phyloP scores from a whole-genome alignment of 2,888 invertebrate genomes.

The Agrypnus murinus region DNA sequence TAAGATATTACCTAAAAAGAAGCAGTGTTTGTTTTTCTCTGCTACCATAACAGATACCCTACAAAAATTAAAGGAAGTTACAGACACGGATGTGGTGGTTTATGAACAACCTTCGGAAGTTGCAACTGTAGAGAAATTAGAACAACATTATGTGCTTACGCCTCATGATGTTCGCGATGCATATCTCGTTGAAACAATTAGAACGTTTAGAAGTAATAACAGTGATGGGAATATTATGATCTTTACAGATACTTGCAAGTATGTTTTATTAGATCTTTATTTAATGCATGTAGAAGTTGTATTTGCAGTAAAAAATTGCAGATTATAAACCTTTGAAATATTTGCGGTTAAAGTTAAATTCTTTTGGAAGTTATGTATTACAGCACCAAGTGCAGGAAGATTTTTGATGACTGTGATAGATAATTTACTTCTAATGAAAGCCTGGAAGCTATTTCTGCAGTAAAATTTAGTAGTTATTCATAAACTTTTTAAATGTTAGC shows the following conservation, averaged over 20 bases:
- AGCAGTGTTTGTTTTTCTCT: constrained; percentile 94
- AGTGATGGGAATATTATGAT: constrained; percentile 91
- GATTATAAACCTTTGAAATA: too few relatives aligned
- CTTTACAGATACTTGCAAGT: constrained; percentile 98
- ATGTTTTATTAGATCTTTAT: too few relatives aligned
- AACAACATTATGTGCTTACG: constrained; percentile 93
- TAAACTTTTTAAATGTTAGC: too few relatives aligned
- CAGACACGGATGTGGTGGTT: constrained; percentile 73
- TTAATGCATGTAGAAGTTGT: too few relatives aligned
- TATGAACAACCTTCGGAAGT: constrained; percentile 84
- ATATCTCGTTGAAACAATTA: constrained; percentile 88
- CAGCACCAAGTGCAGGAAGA: too few relatives aligned
- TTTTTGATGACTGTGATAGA: too few relatives aligned
- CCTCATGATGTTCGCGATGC: constrained; percentile 95
- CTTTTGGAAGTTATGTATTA: too few relatives aligned
- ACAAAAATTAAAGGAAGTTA: constrained; percentile 78
- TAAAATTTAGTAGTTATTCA: too few relatives aligned
- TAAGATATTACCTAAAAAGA: constrained; percentile 81
- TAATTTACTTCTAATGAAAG: too few relatives aligned
- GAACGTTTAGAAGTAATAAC: constrained; percentile 83
- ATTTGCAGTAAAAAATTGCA: too few relatives aligned
- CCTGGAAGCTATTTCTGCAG: too few relatives aligned
- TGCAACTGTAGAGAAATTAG: constrained; percentile 91
- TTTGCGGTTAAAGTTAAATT: too few relatives aligned
- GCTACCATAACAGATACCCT: constrained; percentile 94